Evolutionary conservation across 2,888 invertebrate genomes (phyloP).

Genomic region (Lysandra bellargus): DNA sequence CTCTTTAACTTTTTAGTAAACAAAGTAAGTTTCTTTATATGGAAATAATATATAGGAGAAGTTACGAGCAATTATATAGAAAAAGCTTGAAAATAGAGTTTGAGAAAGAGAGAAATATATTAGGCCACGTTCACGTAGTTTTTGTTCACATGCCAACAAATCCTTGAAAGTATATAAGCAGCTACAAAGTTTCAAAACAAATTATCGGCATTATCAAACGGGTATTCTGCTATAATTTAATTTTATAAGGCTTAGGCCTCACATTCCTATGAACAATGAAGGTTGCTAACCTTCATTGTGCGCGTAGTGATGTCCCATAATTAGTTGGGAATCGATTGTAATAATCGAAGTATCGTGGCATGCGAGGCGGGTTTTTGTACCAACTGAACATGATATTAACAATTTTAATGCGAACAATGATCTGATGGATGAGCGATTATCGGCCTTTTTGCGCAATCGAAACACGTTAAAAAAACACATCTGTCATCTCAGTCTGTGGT

Average conservation of each 20-base stretch:
- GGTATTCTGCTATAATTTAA: slow-evolving; percentile 16
- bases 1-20: neutral
- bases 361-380: slow-evolving; percentile 23
- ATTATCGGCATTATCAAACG: slow-evolving; percentile 12
- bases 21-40: neutral
- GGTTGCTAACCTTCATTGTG: slow-evolving; percentile 68
- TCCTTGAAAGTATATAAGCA: neutral
- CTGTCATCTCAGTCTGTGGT: neutral
- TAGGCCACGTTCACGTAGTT: neutral
- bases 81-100: neutral
- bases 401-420: slow-evolving; percentile 26
- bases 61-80: neutral
- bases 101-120: neutral
- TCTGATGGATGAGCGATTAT: slow-evolving; percentile 18
- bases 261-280: slow-evolving; percentile 44
- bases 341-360: slow-evolving; percentile 38
- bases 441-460: neutral
- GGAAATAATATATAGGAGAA: too few relatives aligned
- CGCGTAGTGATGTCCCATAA: slow-evolving; percentile 69
- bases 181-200: neutral
- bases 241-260: slow-evolving; percentile 31
- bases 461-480: neutral
- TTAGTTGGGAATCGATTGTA: slow-evolving; percentile 58
- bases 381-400: slow-evolving; percentile 23
- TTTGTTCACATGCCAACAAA: neutral